Evolutionary conservation across 2,797 vertebrate genomes (phyloP).

Genomic region (Diglossa cyanea): DNA sequence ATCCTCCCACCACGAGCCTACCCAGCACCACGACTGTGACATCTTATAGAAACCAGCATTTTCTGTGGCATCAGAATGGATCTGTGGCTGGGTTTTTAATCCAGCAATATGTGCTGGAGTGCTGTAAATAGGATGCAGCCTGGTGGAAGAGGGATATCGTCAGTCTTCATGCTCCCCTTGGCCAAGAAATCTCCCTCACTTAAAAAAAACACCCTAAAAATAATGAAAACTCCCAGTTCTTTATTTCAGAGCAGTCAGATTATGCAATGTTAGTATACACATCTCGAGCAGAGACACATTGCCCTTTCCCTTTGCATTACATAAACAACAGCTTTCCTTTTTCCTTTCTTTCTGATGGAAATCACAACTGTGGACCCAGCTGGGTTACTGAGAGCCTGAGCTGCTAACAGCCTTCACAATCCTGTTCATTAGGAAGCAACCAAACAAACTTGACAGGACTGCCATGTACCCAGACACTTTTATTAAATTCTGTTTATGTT

Average conservation of each 20-base stretch:
- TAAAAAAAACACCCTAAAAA: not conserved
- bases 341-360: not conserved
- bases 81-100: not conserved
- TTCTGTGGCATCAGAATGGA: not conserved
- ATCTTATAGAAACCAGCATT: not conserved
- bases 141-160: not conserved
- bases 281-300: not conserved
- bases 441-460: slow-evolving; percentile 12
- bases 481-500: not conserved
- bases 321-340: not conserved
- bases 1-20: not conserved
- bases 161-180: not conserved
- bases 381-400: not conserved
- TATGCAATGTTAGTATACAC: not conserved
- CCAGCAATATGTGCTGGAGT: not conserved
- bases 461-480: not conserved
- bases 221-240: not conserved
- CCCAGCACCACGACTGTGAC: not conserved
- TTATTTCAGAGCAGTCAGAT: not conserved
- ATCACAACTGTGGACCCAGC: not conserved
- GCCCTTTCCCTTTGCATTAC: not conserved
- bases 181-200: not conserved
- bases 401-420: not conserved
- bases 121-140: not conserved
- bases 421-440: not conserved